Evolutionary conservation across 2,113 vertebrate genomes (phyloP).

Genomic region (Platichthys flesus): DNA sequence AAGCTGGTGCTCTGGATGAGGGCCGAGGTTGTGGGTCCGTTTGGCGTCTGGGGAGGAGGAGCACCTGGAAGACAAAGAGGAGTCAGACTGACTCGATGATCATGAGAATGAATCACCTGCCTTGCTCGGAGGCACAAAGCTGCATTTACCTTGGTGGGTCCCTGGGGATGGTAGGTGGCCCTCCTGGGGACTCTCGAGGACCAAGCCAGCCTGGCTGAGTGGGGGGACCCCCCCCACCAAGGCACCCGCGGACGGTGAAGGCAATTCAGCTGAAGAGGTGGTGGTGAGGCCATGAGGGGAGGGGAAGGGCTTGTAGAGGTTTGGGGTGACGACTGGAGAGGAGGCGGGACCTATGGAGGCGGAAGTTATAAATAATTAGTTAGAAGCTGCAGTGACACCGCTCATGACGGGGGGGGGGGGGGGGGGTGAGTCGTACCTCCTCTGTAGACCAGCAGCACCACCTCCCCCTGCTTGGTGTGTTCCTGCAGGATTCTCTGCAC

Average conservation of each 20-base stretch:
- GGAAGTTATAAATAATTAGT: no score
- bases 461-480: slow-evolving; percentile 82
- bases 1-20: slow-evolving; percentile 86
- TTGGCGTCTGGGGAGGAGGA: slow-evolving; percentile 46
- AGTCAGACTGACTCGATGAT: background rate
- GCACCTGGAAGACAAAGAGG: slow-evolving; percentile 27
- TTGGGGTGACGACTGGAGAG: slow-evolving; percentile 65
- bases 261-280: slow-evolving; percentile 56
- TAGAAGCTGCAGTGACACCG: background rate
- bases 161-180: slow-evolving; percentile 34
- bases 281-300: slow-evolving; percentile 52
- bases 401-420: background rate
- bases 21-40: slow-evolving; percentile 33
- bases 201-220: slow-evolving; percentile 69
- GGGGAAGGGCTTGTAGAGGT: slow-evolving; percentile 70
- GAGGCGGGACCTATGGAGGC: slow-evolving; percentile 48
- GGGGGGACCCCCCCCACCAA: slow-evolving; percentile 58
- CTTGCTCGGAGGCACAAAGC: background rate
- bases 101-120: background rate
- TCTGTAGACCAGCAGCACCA: slow-evolving; percentile 83
- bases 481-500: slow-evolving; percentile 84
- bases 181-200: slow-evolving; percentile 53
- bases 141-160: slow-evolving; percentile 55
- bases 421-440: slow-evolving; percentile 49
- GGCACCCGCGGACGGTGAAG: slow-evolving; percentile 58